phyloP scores from a whole-genome alignment of 2,797 vertebrate genomes.

The Geotrypetes seraphini region DNA sequence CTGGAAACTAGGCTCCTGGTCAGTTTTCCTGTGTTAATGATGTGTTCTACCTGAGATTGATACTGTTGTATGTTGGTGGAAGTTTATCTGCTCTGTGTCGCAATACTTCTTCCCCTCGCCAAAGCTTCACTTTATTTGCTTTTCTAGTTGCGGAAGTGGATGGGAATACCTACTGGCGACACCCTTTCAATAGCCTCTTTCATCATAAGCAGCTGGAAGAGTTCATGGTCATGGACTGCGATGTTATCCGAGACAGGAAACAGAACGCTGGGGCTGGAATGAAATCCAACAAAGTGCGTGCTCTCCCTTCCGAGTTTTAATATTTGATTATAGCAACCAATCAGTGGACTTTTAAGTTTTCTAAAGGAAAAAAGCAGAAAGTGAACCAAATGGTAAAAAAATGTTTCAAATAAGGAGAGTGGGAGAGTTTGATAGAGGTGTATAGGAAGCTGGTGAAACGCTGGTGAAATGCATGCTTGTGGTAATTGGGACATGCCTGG shows the following conservation, averaged over 20 bases:
- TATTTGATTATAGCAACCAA: too few relatives aligned
- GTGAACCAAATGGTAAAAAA: too few relatives aligned
- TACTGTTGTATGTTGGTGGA: background rate
- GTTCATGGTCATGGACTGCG: conserved; percentile 90
- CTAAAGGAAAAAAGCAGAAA: too few relatives aligned
- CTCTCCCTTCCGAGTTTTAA: background rate
- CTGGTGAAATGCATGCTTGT: too few relatives aligned
- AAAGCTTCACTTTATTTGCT: background rate
- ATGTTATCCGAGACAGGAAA: conserved; percentile 61
- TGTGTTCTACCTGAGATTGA: too few relatives aligned
- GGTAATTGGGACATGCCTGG: too few relatives aligned
- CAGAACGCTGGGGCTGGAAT: conserved; percentile 76
- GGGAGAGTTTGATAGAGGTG: too few relatives aligned
- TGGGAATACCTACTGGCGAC: conserved; percentile 81
- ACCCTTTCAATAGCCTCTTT: conserved; percentile 84
- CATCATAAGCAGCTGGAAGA: conserved; percentile 86
- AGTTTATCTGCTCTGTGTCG: background rate
- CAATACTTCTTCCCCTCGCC: background rate
- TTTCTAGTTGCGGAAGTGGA: conserved; percentile 85
- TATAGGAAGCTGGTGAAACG: too few relatives aligned
- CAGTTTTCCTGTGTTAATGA: too few relatives aligned
- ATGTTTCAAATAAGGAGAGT: too few relatives aligned
- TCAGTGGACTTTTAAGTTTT: too few relatives aligned
- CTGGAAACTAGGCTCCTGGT: accelerated
- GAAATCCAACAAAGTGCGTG: conserved; percentile 76